Evolutionary conservation across 2,113 vertebrate species (phyloP).

Genomic region (Dasyurus viverrinus): DNA sequence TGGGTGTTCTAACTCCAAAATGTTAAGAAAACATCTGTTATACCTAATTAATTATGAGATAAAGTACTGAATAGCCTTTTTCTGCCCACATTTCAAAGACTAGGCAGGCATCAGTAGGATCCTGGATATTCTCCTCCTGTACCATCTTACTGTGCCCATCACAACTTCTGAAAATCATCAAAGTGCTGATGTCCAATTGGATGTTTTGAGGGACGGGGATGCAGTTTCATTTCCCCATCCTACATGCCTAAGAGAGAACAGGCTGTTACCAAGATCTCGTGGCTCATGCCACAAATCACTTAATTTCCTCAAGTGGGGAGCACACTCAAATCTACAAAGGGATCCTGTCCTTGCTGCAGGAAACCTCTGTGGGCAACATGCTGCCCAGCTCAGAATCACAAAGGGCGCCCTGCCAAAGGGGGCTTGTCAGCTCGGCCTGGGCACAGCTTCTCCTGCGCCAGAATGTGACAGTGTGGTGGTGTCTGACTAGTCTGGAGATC

Average conservation of each 20-base stretch:
- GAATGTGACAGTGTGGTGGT: neutral
- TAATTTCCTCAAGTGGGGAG: conserved; percentile 24
- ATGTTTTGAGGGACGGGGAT: neutral
- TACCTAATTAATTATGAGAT: neutral
- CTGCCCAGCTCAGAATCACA: conserved; percentile 47
- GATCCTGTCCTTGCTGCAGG: neutral
- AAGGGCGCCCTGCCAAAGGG: conserved; percentile 10
- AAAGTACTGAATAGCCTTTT: neutral
- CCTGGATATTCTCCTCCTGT: neutral
- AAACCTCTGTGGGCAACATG: conserved; percentile 28
- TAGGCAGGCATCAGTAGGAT: neutral
- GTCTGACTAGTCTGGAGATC: neutral
- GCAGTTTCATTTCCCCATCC: neutral
- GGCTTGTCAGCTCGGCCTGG: conserved; percentile 6
- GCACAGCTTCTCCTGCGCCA: neutral
- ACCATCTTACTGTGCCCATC: neutral
- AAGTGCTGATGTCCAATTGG: neutral
- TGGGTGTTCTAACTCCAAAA: neutral
- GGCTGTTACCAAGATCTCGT: neutral
- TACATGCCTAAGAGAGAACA: conserved; percentile 3
- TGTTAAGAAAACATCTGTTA: neutral
- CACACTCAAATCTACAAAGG: conserved; percentile 20
- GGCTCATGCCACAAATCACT: conserved; percentile 32
- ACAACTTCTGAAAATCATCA: neutral
- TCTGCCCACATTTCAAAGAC: neutral